Base-by-base conservation (phyloP, 2,797 vertebrate genomes). In the Jordanella pulchra region DNA sequence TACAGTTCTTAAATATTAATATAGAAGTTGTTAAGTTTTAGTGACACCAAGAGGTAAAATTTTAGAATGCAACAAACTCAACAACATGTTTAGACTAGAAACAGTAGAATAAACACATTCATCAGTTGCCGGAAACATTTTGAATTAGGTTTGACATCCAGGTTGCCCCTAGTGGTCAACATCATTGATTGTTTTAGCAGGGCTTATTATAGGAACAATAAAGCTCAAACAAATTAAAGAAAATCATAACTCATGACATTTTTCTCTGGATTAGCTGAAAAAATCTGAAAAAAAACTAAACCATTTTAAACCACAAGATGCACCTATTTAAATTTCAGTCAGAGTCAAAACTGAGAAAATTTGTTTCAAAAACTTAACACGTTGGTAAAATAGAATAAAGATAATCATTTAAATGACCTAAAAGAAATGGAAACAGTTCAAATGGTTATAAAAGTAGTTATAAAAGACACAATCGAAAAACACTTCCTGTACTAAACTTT, bases 51-150 rank as follows among this genome's bases (percentile, higher is more conserved):
- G 1, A 28, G 30, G 55, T 5, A 1, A 35, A 18, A 17, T 23
- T 10, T 58, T 9, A 48, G 42, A 58, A 53, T 54, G 60, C 21
- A 54, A 53, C 21, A 17, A 42, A 44, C 21, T 27, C 9, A 32
- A 39, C 44, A 65, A 50, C n/a, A 11, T 75, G 80, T 65, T 28
- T 48, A 13, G 1, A 42, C 45, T 48, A 18, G 47, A 48, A 48
- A 17, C 47, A 48, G 47, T 23, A 84, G 60, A 30, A 35, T 10
- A 39, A 25, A 44, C 21, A 42, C 54, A 4, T 2, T 25, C 54
- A 28, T 55, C 5, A 55, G 54, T 28, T 54, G 15, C n/a, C 14
- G 51, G n/a, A 3, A 55, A 55, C 54, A 2, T 1, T 45, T 47
- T 47, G 13, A 47, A 13, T 47, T 14, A 47, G 45, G 45, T 15